Conservation (phyloP, 2,113 vertebrate genomes). For the Tiliqua scincoides region DNA sequence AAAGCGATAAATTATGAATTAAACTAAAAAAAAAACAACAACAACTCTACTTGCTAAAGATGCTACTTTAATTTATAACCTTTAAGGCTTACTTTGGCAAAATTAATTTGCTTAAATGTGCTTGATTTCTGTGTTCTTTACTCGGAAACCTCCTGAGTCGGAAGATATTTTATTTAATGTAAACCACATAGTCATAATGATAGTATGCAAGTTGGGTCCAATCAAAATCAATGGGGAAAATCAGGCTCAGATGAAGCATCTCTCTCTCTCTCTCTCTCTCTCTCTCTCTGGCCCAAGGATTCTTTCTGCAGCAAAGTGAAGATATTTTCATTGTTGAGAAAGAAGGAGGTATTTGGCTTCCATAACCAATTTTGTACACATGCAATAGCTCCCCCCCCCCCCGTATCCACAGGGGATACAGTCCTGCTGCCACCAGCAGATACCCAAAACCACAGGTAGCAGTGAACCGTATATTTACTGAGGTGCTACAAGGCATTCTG, state of each 20-base stretch:
- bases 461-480: too few species aligned
- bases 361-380: too few species aligned
- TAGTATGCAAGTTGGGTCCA: neutral
- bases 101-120: slow-evolving; percentile 50
- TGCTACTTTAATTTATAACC: slow-evolving; percentile 46
- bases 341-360: neutral
- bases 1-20: slow-evolving; percentile 51
- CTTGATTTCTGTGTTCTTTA: slow-evolving; percentile 26
- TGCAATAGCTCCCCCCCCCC: too few species aligned
- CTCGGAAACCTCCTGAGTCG: neutral
- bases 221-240: neutral
- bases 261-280: too few species aligned
- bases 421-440: too few species aligned
- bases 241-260: neutral
- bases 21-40: slow-evolving; percentile 22
- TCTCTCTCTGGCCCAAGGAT: too few species aligned
- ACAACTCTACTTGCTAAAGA: neutral
- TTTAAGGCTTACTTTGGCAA: slow-evolving; percentile 42
- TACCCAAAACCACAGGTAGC: too few species aligned
- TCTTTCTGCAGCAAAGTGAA: too few species aligned
- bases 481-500: too few species aligned
- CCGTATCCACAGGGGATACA: too few species aligned
- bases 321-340: too few species aligned
- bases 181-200: slow-evolving; percentile 29
- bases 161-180: neutral